Evolutionary conservation across 2,113 vertebrate species (phyloP).

Genomic region (Pedionomus torquatus): DNA sequence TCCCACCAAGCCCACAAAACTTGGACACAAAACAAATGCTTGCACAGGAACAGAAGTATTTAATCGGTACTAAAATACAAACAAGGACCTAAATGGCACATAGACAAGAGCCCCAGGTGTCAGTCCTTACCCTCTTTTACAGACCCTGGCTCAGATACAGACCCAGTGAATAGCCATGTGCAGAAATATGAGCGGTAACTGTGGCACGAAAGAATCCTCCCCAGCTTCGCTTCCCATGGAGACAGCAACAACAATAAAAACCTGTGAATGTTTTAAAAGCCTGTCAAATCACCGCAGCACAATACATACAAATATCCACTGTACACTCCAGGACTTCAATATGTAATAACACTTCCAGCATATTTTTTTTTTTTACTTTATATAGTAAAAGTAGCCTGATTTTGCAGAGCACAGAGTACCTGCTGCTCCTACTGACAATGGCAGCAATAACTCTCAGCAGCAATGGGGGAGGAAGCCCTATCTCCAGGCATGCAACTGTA

Average conservation of each 20-base stretch:
- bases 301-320: not conserved
- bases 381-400: not conserved
- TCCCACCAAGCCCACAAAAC: not conserved
- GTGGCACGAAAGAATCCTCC: not conserved
- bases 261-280: not conserved
- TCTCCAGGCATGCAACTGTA: not conserved
- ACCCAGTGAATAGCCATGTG: not conserved
- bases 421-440: not conserved
- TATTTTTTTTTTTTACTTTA: not conserved
- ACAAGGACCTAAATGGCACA: not conserved
- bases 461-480: not conserved
- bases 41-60: not conserved
- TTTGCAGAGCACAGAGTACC: not conserved
- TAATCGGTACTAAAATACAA: not conserved
- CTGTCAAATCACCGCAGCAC: not conserved
- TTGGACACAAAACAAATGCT: not conserved
- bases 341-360: not conserved
- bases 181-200: not conserved
- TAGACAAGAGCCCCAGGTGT: fast-evolving
- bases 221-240: not conserved
- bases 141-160: conserved; percentile 19
- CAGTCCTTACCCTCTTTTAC: not conserved
- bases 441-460: not conserved
- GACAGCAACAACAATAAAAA: not conserved
- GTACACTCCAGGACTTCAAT: not conserved